phyloP scores from a whole-genome alignment of 2,888 invertebrate genomes.

The Athetis lepigone region DNA sequence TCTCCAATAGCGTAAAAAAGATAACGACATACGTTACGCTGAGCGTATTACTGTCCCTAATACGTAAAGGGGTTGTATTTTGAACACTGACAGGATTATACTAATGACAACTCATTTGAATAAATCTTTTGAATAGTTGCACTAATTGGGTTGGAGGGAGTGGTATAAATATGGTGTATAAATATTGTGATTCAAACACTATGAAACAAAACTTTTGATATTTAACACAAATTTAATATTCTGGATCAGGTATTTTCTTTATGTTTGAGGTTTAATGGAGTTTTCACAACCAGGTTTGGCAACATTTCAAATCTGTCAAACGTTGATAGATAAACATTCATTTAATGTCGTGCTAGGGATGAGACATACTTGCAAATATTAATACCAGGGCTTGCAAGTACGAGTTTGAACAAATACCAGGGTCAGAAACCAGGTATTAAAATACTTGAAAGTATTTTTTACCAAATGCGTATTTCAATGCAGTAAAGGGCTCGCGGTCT shows the following conservation, averaged over 20 bases:
- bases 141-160: background rate
- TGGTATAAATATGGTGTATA: background rate
- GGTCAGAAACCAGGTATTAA: too few species aligned
- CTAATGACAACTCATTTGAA: conserved; percentile 17
- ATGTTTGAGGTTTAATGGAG: background rate
- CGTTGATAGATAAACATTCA: conserved; percentile 46
- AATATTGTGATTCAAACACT: background rate
- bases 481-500: too few species aligned
- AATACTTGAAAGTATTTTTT: too few species aligned
- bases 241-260: background rate
- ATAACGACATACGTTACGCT: background rate
- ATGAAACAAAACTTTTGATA: background rate
- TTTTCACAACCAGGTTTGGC: conserved; percentile 15
- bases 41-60: too few species aligned
- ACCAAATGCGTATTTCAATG: too few species aligned
- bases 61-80: background rate
- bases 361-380: too few species aligned
- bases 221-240: background rate
- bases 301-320: conserved; percentile 52
- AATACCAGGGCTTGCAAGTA: too few species aligned
- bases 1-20: too few species aligned
- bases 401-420: too few species aligned
- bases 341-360: conserved; percentile 26
- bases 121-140: background rate
- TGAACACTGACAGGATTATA: background rate